A percentile compares a stretch with the other conserved stretches of the same genome.
phyloP scores from a whole-genome alignment of 2,113 vertebrate genomes.

The Sceloporus tristichus region DNA sequence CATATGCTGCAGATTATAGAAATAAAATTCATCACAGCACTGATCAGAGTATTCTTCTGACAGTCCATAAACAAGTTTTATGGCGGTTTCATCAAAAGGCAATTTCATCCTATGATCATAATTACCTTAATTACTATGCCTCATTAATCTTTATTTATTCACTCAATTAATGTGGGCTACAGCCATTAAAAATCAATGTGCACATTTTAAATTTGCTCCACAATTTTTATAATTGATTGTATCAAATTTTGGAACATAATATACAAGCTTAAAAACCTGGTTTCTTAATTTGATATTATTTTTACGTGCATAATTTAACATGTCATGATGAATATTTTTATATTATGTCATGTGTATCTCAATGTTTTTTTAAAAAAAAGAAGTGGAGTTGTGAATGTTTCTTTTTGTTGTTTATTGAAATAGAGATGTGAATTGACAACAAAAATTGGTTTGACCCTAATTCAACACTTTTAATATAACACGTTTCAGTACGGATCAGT shows the following conservation, averaged over 20 bases:
- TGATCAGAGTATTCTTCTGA: conserved; percentile 56
- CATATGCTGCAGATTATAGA: not conserved
- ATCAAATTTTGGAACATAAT: conserved; percentile 56
- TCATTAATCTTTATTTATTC: conserved; percentile 73
- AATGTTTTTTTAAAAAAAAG: rapidly evolving
- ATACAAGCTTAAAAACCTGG: not conserved
- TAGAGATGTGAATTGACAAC: not conserved
- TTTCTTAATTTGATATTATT: conserved; percentile 44
- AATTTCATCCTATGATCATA: conserved; percentile 67
- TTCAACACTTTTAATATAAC: not conserved
- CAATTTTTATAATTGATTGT: conserved; percentile 49
- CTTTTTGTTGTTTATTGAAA: not conserved
- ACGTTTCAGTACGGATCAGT: not conserved
- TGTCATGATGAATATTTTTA: not conserved
- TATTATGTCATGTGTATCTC: not conserved
- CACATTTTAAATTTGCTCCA: conserved; percentile 55
- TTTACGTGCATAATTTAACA: not conserved
- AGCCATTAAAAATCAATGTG: conserved; percentile 61
- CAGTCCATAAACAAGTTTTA: conserved; percentile 63
- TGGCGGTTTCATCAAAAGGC: conserved; percentile 59
- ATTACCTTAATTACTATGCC: conserved; percentile 67
- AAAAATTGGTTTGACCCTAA: not conserved
- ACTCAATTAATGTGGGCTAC: conserved; percentile 55
- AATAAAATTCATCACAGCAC: conserved; percentile 3
- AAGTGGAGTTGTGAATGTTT: not conserved